phyloP scores from a whole-genome alignment of 2,113 vertebrate species.

The Heterotis niloticus region DNA sequence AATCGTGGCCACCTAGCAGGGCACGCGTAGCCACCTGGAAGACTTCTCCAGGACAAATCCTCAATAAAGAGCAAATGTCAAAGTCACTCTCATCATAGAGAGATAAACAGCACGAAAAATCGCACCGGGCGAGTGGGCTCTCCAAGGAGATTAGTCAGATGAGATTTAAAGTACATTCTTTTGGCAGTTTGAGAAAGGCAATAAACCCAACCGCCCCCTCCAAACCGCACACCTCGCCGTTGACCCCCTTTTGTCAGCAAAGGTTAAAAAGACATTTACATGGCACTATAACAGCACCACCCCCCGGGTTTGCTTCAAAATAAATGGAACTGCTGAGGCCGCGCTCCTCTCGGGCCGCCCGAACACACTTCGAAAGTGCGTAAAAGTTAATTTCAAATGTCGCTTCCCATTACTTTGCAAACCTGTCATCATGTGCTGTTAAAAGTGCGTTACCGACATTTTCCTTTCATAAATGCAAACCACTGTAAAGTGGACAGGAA shows the following conservation, averaged over 20 bases:
- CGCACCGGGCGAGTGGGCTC: background rate
- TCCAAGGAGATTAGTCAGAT: constrained; percentile 13
- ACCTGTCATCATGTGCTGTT: background rate
- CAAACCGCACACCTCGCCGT: background rate
- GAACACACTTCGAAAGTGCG: background rate
- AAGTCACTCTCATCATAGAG: constrained; percentile 41
- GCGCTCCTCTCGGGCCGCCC: no score
- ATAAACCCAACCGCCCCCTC: background rate
- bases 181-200: constrained; percentile 1
- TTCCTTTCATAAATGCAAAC: constrained; percentile 18
- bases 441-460: background rate
- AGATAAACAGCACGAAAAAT: constrained; percentile 46
- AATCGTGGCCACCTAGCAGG: constrained; percentile 53
- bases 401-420: constrained; percentile 4
- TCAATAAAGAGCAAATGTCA: constrained; percentile 64
- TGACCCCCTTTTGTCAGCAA: background rate
- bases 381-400: background rate
- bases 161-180: background rate
- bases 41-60: constrained; percentile 56
- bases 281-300: no score
- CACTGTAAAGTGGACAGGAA: constrained; percentile 12
- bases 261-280: constrained; percentile 1
- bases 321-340: background rate
- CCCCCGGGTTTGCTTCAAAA: background rate
- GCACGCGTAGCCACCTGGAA: constrained; percentile 47